Evolutionary conservation across 2,797 vertebrate genomes (phyloP).

Genomic region (Lutra lutra): DNA sequence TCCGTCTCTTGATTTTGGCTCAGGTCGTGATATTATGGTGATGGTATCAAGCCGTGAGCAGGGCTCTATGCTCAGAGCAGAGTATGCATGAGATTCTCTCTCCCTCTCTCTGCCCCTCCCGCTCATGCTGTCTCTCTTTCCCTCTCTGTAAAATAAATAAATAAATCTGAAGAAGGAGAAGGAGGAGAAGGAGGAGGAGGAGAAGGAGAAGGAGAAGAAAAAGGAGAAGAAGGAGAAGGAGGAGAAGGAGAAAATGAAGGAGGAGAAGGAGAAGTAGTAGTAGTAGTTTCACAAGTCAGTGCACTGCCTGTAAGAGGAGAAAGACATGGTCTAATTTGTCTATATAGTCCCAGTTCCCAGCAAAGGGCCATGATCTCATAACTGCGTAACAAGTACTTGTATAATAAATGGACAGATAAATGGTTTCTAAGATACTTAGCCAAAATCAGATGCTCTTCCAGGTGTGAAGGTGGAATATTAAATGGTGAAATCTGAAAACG

Average conservation of each 20-base stretch:
- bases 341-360: background rate
- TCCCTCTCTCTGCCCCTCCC: background rate
- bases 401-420: constrained; percentile 36
- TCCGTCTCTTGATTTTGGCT: background rate
- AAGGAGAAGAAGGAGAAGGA: too few species aligned
- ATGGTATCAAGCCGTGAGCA: background rate
- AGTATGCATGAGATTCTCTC: background rate
- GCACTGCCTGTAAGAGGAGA: background rate
- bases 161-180: background rate
- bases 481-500: constrained; percentile 31
- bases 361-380: constrained; percentile 26
- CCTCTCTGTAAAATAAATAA: background rate
- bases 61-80: background rate
- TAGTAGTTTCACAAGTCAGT: background rate
- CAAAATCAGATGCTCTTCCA: background rate
- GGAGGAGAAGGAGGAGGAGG: too few species aligned
- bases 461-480: background rate
- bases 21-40: background rate
- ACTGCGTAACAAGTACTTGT: constrained; percentile 12
- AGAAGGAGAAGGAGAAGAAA: too few species aligned
- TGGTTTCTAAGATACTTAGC: constrained; percentile 43
- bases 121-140: background rate
- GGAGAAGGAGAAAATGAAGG: too few species aligned
- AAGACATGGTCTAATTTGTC: background rate
- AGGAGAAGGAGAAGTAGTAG: too few species aligned